Conservation (phyloP, 37 sponge, comb jelly and placozoan species). For the Hexactinellida sp. region DNA sequence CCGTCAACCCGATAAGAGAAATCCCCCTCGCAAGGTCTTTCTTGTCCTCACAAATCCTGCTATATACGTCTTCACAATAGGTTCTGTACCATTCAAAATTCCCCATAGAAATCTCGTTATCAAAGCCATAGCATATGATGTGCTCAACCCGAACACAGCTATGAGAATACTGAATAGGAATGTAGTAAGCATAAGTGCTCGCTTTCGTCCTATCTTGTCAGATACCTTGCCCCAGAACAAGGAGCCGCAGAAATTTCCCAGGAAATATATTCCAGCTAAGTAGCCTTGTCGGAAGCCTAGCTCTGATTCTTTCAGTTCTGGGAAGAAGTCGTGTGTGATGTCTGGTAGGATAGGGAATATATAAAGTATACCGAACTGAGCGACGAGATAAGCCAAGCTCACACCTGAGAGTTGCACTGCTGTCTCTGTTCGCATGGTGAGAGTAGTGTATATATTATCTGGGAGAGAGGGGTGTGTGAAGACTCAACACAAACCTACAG, state of each 20-base stretch:
- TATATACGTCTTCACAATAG: not conserved
- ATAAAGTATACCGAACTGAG: not conserved
- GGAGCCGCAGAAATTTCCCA: not conserved
- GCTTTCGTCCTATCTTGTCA: not conserved
- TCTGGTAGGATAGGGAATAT: slow-evolving; percentile 3
- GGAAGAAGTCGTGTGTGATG: slow-evolving; percentile 9
- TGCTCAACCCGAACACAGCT: not conserved
- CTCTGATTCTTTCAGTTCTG: not conserved
- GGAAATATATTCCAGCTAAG: not conserved
- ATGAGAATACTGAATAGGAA: not conserved
- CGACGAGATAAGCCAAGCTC: not conserved
- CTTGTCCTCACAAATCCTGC: not conserved
- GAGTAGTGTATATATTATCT: too few relatives aligned
- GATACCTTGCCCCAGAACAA: not conserved
- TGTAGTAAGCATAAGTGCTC: not conserved
- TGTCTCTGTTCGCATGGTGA: not conserved
- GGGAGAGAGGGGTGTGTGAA: too few relatives aligned
- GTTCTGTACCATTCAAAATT: not conserved
- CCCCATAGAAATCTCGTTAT: not conserved
- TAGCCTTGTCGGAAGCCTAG: not conserved
- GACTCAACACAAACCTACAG: too few relatives aligned
- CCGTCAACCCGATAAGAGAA: not conserved
- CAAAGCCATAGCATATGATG: not conserved
- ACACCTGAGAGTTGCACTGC: not conserved
- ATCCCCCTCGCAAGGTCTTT: not conserved